Conservation (phyloP, 2,888 invertebrate genomes). For the Bembecia ichneumoniformis region DNA sequence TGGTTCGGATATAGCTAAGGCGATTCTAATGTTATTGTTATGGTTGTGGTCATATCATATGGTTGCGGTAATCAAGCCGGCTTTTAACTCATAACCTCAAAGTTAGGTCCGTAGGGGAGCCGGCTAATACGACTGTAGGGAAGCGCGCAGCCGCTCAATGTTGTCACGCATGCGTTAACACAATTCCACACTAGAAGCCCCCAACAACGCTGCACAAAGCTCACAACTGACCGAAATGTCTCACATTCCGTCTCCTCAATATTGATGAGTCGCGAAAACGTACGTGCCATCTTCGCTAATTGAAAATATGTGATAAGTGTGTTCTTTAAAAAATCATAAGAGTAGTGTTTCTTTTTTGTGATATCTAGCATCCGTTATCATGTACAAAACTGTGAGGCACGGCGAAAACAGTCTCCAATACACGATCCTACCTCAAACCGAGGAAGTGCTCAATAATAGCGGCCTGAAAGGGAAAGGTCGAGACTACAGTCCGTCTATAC, state of each 20-base stretch:
- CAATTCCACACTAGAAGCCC: slow-evolving; percentile 14
- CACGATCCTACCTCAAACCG: slow-evolving; percentile 81
- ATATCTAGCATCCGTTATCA: slow-evolving; percentile 44
- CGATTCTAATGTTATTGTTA: slow-evolving; percentile 50
- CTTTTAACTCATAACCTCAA: slow-evolving; percentile 63
- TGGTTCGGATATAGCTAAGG: not conserved
- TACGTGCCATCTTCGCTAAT: slow-evolving; percentile 21
- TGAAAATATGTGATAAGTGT: slow-evolving; percentile 51
- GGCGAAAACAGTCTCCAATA: slow-evolving; percentile 83
- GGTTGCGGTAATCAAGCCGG: slow-evolving; percentile 47
- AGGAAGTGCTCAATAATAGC: slow-evolving; percentile 75
- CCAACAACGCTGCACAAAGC: slow-evolving; percentile 56
- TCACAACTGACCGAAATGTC: slow-evolving; percentile 38
- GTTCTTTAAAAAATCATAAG: slow-evolving; percentile 25
- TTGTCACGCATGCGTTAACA: slow-evolving; percentile 54
- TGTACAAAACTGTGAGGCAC: slow-evolving; percentile 83
- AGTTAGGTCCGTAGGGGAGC: slow-evolving; percentile 31
- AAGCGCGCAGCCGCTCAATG: slow-evolving; percentile 64
- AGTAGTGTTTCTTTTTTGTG: slow-evolving; percentile 51
- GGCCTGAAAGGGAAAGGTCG: slow-evolving; percentile 70
- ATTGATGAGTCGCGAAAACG: slow-evolving; percentile 32
- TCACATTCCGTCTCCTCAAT: slow-evolving; percentile 31
- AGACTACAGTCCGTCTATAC: slow-evolving; percentile 64
- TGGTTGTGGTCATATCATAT: slow-evolving; percentile 22
- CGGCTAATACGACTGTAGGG: slow-evolving; percentile 34